Conservation (phyloP, 2,113 vertebrate genomes). For the Atractosteus spatula region DNA sequence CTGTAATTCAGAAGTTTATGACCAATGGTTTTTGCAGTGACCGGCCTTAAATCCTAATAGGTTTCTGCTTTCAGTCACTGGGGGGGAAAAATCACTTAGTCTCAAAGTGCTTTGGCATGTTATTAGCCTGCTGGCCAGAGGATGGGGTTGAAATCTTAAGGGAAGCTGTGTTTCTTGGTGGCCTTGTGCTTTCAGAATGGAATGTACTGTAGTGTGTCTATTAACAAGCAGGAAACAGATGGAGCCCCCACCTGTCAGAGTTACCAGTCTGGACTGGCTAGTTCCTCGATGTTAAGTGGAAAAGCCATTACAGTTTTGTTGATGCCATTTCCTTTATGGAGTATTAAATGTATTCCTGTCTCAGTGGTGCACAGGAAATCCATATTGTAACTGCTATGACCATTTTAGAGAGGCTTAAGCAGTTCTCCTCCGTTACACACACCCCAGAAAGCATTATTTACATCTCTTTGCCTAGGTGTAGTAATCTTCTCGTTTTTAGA, state of each 20-base stretch:
- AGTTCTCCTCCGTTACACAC: conserved; percentile 14
- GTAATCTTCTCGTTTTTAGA: conserved; percentile 35
- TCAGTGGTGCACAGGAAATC: conserved; percentile 27
- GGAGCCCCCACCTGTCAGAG: conserved; percentile 52
- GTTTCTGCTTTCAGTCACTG: conserved; percentile 33
- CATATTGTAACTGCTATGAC: conserved; percentile 30
- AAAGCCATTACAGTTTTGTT: conserved; percentile 9
- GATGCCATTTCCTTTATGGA: conserved; percentile 11
- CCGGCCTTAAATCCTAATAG: too few relatives aligned
- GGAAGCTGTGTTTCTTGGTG: conserved; percentile 32
- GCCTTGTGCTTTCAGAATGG: conserved; percentile 17
- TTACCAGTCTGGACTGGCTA: background rate
- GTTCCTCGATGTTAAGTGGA: conserved; percentile 7
- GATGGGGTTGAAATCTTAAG: conserved; percentile 20
- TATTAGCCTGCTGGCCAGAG: conserved; percentile 20
- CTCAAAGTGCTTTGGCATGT: background rate
- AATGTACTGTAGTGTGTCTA: conserved; percentile 27
- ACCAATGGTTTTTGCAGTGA: too few relatives aligned
- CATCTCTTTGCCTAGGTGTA: conserved; percentile 1
- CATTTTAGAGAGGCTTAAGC: background rate
- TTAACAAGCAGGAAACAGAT: conserved; percentile 59
- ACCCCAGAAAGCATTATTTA: conserved; percentile 7
- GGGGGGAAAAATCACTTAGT: background rate
- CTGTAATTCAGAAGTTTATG: too few relatives aligned
- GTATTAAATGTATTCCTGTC: conserved; percentile 19